Percentiles rank a stretch among this genome's conserved stretches.
phyloP scores from a whole-genome alignment of 2,888 invertebrate species.

The Aleiodes leptofemur region DNA sequence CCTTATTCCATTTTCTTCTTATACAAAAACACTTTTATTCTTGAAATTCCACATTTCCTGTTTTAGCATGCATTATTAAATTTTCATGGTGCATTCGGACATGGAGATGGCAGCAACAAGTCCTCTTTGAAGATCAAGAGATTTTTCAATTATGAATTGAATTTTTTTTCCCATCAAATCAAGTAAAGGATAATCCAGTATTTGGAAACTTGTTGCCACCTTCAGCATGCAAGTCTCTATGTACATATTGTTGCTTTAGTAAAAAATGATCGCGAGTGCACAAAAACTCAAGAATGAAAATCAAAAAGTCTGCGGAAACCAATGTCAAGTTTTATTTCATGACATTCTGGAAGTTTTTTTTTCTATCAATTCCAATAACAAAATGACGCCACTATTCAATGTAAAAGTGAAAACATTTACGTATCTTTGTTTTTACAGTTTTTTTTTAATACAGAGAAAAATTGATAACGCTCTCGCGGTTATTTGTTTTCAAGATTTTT shows the following conservation, averaged over 20 bases:
- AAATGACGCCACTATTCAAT: too few species aligned
- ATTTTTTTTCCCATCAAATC: too few species aligned
- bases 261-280: neutral
- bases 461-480: too few species aligned
- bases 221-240: neutral
- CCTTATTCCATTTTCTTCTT: neutral
- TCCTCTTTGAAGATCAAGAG: constrained; percentile 17
- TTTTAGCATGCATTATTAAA: constrained; percentile 24
- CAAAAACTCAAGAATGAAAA: too few species aligned
- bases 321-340: too few species aligned
- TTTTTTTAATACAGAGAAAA: too few species aligned
- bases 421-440: too few species aligned
- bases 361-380: too few species aligned
- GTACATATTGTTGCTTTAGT: neutral
- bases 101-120: constrained; percentile 15
- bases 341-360: too few species aligned
- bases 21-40: constrained; percentile 5
- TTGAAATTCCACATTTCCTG: neutral
- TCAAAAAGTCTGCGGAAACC: too few species aligned
- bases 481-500: too few species aligned
- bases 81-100: neutral
- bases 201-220: neutral
- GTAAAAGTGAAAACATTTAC: too few species aligned
- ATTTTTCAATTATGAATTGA: neutral
- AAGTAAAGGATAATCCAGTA: neutral